Evolutionary conservation across 2,113 vertebrate species (phyloP).

Genomic region (Ariopsis seemanni): DNA sequence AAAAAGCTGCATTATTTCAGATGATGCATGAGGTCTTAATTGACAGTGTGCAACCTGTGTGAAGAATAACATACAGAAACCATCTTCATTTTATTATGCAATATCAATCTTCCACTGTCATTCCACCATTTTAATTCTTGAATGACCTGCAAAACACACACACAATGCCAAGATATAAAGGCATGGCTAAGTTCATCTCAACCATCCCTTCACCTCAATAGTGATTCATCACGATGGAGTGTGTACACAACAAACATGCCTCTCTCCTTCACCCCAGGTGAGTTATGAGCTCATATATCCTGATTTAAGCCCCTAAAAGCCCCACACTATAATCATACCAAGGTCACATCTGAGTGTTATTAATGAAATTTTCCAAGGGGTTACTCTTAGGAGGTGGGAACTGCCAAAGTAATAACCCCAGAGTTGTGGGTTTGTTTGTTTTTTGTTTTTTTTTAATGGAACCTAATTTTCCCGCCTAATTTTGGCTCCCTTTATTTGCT

Average conservation of each 20-base stretch:
- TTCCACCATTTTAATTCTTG: constrained; percentile 40
- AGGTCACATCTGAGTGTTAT: constrained; percentile 56
- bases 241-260: constrained; percentile 30
- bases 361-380: constrained; percentile 60
- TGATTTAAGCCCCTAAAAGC: constrained; percentile 55
- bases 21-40: constrained; percentile 64
- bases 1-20: background rate
- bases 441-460: constrained; percentile 43
- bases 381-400: constrained; percentile 41
- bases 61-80: constrained; percentile 43
- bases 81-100: constrained; percentile 45
- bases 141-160: constrained; percentile 34
- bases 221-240: constrained; percentile 45
- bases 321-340: constrained; percentile 53
- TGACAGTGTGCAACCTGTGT: constrained; percentile 40
- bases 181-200: constrained; percentile 14
- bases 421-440: constrained; percentile 27
- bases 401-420: constrained; percentile 63
- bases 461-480: constrained; percentile 28
- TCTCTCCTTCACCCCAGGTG: constrained; percentile 23
- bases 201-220: constrained; percentile 21
- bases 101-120: constrained; percentile 10
- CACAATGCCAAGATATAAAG: background rate
- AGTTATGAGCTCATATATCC: constrained; percentile 63
- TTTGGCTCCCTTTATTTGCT: background rate